Evolutionary conservation across 1,140 invertebrate species (phyloP), one percentile per base, ranked within the genome.

Genomic region (Probaryconus sp.): DNA sequence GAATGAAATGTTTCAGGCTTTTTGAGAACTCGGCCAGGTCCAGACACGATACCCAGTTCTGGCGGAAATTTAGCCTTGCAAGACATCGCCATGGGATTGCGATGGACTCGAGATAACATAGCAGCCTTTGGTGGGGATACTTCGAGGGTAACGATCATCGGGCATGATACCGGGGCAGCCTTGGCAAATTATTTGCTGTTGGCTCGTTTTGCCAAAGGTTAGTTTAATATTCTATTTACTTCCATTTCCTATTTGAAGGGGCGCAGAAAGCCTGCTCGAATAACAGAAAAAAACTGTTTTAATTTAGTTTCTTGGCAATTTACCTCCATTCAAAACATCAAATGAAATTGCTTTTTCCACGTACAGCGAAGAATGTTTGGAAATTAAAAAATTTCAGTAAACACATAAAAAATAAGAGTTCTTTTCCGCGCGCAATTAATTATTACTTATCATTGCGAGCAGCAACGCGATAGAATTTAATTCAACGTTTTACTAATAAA

Each of bases 131-230:
- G 93, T 16, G 95, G 94, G 0, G 95, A 97, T 87, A 91, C 93
- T 0, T 87, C 89, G 5, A 89, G 94, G 30, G 91, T 97, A 18
- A 96, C 95, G 3, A 82, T 97, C n/a, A 90, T 96, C 75, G 96
- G 95, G 2, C 94, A 97, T 81, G 94, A 94, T 35, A 93, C 94
- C 1, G 96, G 95, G 2, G 96, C 96, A 1, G 94, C 94, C 1
- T 88, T 96, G 10, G 94, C 93, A 48, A 96, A 96, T 87, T 88
- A 96, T n/a, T 88, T 97, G 33, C 90, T 96, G 65, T 89, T 96
- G 48, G 91, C 93, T 30, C 93, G 93, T 0, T 89, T 91, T 26
- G 91, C 91, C 10, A 92, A 92, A 89, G 92, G 92, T 92, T 82
- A 51, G 87, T 91, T 37, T 16, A 21, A 33, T 26, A 24, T 40